A percentile compares a stretch with the other conserved stretches of the same genome.
These are phyloP conservation scores for Macrophya annulata DNA, from an alignment of 2,888 invertebrate genomes.

Conservation along the genomic window DNA sequence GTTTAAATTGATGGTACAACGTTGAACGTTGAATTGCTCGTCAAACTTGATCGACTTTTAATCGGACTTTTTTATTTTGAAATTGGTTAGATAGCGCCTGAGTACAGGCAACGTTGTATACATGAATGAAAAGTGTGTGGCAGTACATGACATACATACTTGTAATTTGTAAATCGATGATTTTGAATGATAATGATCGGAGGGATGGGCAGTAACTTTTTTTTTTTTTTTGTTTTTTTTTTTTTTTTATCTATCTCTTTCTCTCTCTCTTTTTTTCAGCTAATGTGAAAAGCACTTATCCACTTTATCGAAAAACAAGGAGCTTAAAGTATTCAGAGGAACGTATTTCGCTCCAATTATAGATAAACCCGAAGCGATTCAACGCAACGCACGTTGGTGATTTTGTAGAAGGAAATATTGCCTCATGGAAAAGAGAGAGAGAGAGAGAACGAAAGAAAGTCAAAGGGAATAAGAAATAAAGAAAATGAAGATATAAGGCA, in stretches of 20 bases:
- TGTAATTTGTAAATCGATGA: too few relatives aligned
- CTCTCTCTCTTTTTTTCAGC: background rate
- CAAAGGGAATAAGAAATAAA: background rate
- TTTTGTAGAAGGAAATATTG: too few relatives aligned
- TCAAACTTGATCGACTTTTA: conserved; percentile 33
- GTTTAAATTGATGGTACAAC: background rate
- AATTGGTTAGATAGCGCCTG: background rate
- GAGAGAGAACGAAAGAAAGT: too few relatives aligned
- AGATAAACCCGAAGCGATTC: conserved; percentile 11
- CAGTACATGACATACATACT: too few relatives aligned
- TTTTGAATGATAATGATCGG: too few relatives aligned
- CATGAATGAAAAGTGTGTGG: background rate
- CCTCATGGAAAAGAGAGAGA: too few relatives aligned
- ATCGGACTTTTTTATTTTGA: background rate
- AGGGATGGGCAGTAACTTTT: too few relatives aligned
- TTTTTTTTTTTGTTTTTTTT: too few relatives aligned
- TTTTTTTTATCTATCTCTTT: too few relatives aligned
- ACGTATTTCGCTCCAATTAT: conserved; percentile 23
- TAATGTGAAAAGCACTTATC: background rate
- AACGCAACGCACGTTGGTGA: background rate
- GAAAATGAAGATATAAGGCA: background rate
- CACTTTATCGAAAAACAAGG: conserved; percentile 11
- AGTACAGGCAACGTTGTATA: background rate
- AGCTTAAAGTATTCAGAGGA: background rate
- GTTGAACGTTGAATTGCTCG: conserved; percentile 1